Base-by-base conservation (phyloP, 2,888 invertebrate species). In the Agrilus cyanescens region DNA sequence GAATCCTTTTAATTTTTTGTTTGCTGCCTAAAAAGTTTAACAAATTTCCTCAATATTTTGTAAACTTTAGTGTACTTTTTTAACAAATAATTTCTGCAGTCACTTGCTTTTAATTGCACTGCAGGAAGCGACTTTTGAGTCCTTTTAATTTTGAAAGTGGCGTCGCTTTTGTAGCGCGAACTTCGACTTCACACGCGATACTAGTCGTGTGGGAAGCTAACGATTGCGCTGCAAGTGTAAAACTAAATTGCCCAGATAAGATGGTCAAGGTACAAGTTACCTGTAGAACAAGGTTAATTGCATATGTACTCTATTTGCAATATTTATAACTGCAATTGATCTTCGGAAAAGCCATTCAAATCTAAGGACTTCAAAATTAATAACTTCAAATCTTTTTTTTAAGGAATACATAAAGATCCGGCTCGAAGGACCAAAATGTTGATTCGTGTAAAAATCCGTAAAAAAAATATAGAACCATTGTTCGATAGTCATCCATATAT, bases 241-340 rank as follows among this genome's bases (percentile, higher is more conserved):
- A 46, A 53, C 50, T 52, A 46, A 48, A 50, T 51, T 49, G 32
- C 45, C 44, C 49, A 58, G 57, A 57, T 58, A 59, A 57, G 56
- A 59, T 57, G 58, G 57, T 57, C 56, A 45, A 59, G 59, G 58
- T 57, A 51, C 52, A 46, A 20, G 40, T 30, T 43, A 47, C 47
- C 43, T 47, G 49, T 44, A 37, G 18, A 37, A 44, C 45, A 45
- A 45, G 45, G 42, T 45, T 45, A 33, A 32, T 42, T 25, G n/a
- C n/a, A n/a, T n/a, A 25, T 25, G 4, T 25, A 25, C 10, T 25
- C 25, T 25, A 10, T 25, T 25, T 25, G 25, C 25, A 25, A 25
- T 25, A 10, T 25, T 25, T 25, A 25, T 25, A 10, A 4, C 25
- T 25, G 10, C 10, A 2, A 10, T 25, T 25, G 25, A 25, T 25